Evolutionary conservation across 2,797 vertebrate species (phyloP), one percentile per base, ranked within the genome.

Genomic region (Protonibea diacanthus): DNA sequence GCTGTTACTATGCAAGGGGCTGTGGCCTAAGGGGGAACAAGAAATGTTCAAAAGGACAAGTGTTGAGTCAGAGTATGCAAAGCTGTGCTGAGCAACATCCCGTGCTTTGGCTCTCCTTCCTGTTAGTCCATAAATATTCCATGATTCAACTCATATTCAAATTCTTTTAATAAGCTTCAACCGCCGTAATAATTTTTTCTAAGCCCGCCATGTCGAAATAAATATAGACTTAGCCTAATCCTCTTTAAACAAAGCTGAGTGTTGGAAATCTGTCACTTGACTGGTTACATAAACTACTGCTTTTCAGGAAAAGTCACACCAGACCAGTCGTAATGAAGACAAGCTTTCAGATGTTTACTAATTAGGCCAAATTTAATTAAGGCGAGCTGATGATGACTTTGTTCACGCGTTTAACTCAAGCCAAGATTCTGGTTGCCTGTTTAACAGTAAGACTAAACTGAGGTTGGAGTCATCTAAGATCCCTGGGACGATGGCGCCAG

Each of bases 361-460:
- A 56, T 23, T 53, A 76, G 47, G 25, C 20, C 23, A 48, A 47
- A 69, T 69, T 68, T 65, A 84, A 86, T 87, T 68, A 73, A 59
- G 27, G 5, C 49, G 64, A 81, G 33, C 20, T 71, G 68, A 57
- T 71, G 74, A 86, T 74, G 45, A 76, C 47, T 78, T 76, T 61
- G 29, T 81, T 86, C 66, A 82, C 80, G 83, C 73, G 58, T 70
- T 84, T 81, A n/a, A 84, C 82, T 91, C 69, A 53, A 91, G 82
- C 84, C 85, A 89, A 93, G 75, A 84, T 89, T 77, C 67, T 66
- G 73, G 81, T 23, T 38, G 87, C 82, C 79, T 86, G 66, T 85
- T 88, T 93, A 95, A 88, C 82, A 78, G 80, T 27, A 81, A 79
- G 84, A 93, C 78, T 83, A 85, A 92, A 91, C 75, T 74, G 66